Conservation (phyloP, 2,797 vertebrate species). For the Coilia nasus region DNA sequence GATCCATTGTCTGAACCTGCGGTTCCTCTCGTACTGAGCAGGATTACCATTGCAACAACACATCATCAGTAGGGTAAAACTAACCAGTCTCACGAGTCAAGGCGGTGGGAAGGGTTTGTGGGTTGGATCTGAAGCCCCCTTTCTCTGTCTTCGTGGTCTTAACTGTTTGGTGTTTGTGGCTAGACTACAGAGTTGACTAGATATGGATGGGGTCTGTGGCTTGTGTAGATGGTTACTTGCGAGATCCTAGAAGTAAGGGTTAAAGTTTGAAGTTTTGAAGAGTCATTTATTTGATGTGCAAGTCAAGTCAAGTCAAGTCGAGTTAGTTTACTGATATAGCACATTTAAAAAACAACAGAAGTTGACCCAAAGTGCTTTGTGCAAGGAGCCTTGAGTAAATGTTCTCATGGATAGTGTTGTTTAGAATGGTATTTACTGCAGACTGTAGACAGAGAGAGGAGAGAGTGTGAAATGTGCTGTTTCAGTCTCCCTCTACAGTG, state of each 20-base stretch:
- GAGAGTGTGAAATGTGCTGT: not conserved
- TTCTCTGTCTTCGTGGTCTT: not conserved
- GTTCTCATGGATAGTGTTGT: not conserved
- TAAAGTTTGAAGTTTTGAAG: not conserved
- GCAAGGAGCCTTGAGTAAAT: not conserved
- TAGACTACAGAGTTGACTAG: not conserved
- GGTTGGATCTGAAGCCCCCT: not conserved
- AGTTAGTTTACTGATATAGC: too few relatives aligned
- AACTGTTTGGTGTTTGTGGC: not conserved
- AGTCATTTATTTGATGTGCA: not conserved
- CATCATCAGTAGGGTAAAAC: too few relatives aligned
- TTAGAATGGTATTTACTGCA: not conserved
- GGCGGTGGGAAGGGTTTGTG: not conserved
- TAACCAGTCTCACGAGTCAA: too few relatives aligned
- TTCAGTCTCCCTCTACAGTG: not conserved
- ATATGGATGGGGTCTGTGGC: not conserved
- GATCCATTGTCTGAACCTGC: too few relatives aligned
- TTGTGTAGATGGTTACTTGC: not conserved
- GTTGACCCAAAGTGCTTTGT: too few relatives aligned
- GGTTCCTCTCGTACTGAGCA: too few relatives aligned
- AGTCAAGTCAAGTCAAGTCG: too few relatives aligned
- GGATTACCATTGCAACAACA: too few relatives aligned
- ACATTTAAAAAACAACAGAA: too few relatives aligned
- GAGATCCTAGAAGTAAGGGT: not conserved
- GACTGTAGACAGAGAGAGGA: not conserved